Base-by-base conservation (phyloP, 2,888 invertebrate species). In the Abrostola tripartita region DNA sequence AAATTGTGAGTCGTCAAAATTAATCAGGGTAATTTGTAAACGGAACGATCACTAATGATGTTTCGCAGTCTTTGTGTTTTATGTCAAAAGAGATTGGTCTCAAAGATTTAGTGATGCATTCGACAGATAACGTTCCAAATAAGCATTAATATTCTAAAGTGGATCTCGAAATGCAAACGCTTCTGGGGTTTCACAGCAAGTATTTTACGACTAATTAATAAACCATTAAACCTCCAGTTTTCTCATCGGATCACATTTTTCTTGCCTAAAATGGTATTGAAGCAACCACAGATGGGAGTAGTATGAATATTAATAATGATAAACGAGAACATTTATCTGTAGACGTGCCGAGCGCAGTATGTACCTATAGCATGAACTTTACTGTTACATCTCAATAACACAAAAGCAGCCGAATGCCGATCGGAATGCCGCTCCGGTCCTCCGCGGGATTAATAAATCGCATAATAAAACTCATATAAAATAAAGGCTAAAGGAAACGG, bases 391-490 rank as follows among this genome's bases (percentile, higher is more conserved):
- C 84, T 88, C 85, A 88, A 86, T 89, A 88, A 84, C 70, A 84
- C 83, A 85, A 84, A 86, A 82, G 82, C 71, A 71, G 59, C 83
- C 83, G 85, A 87, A 76, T 68, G 55, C 68, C 65, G 81, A 62
- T 69, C 51, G 86, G 91, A 88, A 91, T 91, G 86, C 78, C 77
- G 79, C 60, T 78, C 74, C 81, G 65, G 80, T 81, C 83, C 77
- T 69, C 61, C 52, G 57, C 61, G 71, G 78, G 76, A 72, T 82
- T 81, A 82, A 88, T 89, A 89, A 90, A 90, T 88, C 86, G 85
- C 79, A 79, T 83, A 87, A 88, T 85, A 88, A 89, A 88, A 88
- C 80, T 81, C 76, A 84, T 81, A 85, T 83, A 84, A 88, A 86
- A 85, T 80, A 79, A 85, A 86, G 65, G 54, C 65, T 68, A 83